Percentiles rank a stretch among this genome's conserved stretches.
Conservation (phyloP, 1,140 invertebrate genomes). For the Linepithema humile region DNA sequence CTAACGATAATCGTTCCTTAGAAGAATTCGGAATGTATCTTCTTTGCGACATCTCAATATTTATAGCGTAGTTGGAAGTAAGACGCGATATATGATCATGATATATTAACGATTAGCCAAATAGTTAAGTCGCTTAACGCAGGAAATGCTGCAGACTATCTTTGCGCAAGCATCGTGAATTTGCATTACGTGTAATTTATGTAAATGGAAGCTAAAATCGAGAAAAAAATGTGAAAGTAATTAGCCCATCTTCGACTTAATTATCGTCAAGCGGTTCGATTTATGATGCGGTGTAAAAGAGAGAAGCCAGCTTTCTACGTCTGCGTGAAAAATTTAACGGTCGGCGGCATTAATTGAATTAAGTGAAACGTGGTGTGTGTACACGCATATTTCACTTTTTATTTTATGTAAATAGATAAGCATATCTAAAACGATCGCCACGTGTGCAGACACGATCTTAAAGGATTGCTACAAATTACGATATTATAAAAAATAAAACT, state of each 20-base stretch:
- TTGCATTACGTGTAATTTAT: constrained; percentile 41
- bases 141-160: background rate
- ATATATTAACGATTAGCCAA: constrained; percentile 10
- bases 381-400: constrained; percentile 10
- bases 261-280: background rate
- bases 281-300: constrained; percentile 12
- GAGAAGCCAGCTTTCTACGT: constrained; percentile 19
- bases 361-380: background rate
- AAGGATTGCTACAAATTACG: background rate
- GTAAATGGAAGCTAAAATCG: constrained; percentile 30
- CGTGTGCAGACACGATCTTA: background rate
- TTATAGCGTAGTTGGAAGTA: background rate
- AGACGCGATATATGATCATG: background rate
- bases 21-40: background rate
- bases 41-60: background rate
- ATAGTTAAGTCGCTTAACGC: constrained; percentile 2
- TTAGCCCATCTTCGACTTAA: constrained; percentile 22
- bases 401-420: constrained; percentile 10
- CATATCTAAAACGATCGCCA: constrained; percentile 9
- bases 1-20: background rate
- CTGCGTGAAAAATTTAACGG: constrained; percentile 1
- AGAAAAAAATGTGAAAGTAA: constrained; percentile 44
- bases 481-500: constrained; percentile 6
- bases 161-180: constrained; percentile 25
- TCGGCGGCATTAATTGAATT: background rate